Evolutionary conservation across 1,140 invertebrate genomes (phyloP).

Genomic region (Limonius californicus): DNA sequence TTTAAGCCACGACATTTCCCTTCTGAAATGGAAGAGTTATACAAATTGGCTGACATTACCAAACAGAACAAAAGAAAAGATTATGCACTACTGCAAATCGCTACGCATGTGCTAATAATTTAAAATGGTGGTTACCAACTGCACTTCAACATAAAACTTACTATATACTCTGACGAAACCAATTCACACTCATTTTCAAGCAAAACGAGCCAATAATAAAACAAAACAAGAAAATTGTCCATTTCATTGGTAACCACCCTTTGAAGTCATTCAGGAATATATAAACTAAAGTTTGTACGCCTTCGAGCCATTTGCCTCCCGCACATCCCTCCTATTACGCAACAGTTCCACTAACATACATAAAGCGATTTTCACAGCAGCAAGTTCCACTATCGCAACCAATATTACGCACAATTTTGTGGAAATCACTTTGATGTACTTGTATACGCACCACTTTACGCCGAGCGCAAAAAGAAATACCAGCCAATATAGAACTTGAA

Average conservation of each 20-base stretch:
- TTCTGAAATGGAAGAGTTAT: neutral
- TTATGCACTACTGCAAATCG: neutral
- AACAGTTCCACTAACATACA: neutral
- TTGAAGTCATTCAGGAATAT: neutral
- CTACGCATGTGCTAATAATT: neutral
- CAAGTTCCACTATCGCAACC: too few species aligned
- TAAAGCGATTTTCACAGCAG: neutral
- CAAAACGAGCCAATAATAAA: too few species aligned
- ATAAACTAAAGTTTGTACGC: neutral
- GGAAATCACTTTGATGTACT: neutral
- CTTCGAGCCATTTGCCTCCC: neutral
- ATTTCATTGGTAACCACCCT: neutral
- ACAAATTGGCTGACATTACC: slow-evolving; percentile 4
- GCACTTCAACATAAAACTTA: neutral
- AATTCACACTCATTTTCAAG: too few species aligned
- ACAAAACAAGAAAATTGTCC: too few species aligned
- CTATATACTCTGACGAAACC: too few species aligned
- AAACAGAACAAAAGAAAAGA: neutral
- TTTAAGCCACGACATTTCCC: neutral
- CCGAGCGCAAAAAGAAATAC: slow-evolving; percentile 4
- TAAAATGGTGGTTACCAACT: neutral
- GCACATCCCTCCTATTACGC: slow-evolving; percentile 5
- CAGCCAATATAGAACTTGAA: neutral
- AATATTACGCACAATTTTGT: neutral
- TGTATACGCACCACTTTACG: slow-evolving; percentile 2